Evolutionary conservation across 2,888 invertebrate species (phyloP).

Genomic region (Drosophila stalkeri): DNA sequence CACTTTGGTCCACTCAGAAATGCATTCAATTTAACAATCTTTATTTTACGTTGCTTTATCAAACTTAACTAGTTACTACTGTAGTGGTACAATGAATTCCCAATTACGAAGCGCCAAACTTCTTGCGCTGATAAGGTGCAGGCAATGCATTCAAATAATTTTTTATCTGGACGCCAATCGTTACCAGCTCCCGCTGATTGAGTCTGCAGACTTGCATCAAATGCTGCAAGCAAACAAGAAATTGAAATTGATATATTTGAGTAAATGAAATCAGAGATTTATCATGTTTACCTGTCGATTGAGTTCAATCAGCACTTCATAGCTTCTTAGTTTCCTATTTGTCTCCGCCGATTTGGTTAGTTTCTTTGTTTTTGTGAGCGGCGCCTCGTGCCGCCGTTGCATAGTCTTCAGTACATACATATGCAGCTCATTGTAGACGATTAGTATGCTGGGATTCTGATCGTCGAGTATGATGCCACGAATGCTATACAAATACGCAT

Average conservation of each 20-base stretch:
- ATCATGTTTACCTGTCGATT: slow-evolving; percentile 62
- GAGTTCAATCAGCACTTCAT: slow-evolving; percentile 32
- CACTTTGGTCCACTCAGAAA: not conserved
- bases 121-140: slow-evolving; percentile 88
- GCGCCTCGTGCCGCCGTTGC: slow-evolving; percentile 72
- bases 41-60: slow-evolving; percentile 22
- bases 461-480: slow-evolving; percentile 88
- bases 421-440: slow-evolving; percentile 90
- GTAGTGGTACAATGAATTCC: slow-evolving; percentile 10
- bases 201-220: slow-evolving; percentile 90
- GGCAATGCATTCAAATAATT: slow-evolving; percentile 90
- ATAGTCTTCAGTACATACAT: slow-evolving; percentile 85
- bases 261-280: not conserved
- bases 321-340: slow-evolving; percentile 6
- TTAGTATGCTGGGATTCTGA: slow-evolving; percentile 87
- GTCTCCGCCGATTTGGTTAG: slow-evolving; percentile 18
- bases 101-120: slow-evolving; percentile 86
- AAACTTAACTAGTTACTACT: slow-evolving; percentile 39
- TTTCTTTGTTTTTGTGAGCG: slow-evolving; percentile 86
- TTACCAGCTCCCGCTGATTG: slow-evolving; percentile 89
- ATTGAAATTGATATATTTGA: not conserved
- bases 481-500: slow-evolving; percentile 84
- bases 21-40: slow-evolving; percentile 23
- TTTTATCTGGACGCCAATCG: slow-evolving; percentile 91
- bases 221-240: slow-evolving; percentile 86